These are phyloP conservation scores for Ptychadena robeensis DNA, from an alignment of 2,797 vertebrate genomes.

Conservation along the genomic window DNA sequence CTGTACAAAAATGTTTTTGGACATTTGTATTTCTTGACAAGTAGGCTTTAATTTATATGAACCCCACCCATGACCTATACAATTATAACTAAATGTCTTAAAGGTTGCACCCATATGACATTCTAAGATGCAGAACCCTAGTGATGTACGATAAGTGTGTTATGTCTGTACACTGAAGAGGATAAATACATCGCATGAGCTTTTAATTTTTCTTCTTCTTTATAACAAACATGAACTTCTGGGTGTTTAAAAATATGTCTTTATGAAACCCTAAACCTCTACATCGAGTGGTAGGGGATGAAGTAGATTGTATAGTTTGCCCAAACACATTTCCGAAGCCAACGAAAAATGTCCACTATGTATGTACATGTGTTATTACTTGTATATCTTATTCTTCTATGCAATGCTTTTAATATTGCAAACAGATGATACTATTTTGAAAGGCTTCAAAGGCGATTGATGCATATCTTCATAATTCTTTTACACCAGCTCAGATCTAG, in stretches of 20 bases:
- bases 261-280: neutral
- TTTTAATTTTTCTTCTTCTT: neutral
- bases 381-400: slow-evolving; percentile 48
- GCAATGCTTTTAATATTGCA: slow-evolving; percentile 41
- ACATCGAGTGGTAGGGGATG: slow-evolving; percentile 16
- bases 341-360: slow-evolving; percentile 15
- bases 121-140: no score
- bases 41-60: no score
- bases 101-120: no score
- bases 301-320: slow-evolving; percentile 1
- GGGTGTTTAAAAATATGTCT: neutral
- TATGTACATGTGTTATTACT: slow-evolving; percentile 56
- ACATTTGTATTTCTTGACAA: no score
- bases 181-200: no score
- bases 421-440: slow-evolving; percentile 58
- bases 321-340: neutral
- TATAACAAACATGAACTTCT: neutral
- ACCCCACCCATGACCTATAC: no score
- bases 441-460: slow-evolving; percentile 53
- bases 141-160: neutral
- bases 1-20: no score
- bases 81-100: no score
- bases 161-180: neutral
- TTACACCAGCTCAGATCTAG: slow-evolving; percentile 39
- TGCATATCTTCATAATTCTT: slow-evolving; percentile 53